phyloP scores from a whole-genome alignment of 2,888 invertebrate species.

The Hyposoter didymator region DNA sequence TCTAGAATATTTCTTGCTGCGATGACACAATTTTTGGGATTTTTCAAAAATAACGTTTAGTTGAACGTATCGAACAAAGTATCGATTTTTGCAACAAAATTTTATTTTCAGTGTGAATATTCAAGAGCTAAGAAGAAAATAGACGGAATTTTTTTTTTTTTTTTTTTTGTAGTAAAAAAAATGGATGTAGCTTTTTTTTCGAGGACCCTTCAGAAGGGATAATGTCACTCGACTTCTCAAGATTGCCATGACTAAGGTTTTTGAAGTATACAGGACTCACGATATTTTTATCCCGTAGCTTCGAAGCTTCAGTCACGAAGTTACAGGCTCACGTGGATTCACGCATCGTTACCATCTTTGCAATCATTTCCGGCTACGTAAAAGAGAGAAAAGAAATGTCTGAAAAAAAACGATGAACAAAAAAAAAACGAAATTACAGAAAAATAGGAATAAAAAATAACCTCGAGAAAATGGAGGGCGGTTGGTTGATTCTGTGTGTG shows the following conservation, averaged over 20 bases:
- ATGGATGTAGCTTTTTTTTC: background rate
- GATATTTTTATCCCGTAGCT: background rate
- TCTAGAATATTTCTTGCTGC: too few relatives aligned
- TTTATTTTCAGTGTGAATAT: too few relatives aligned
- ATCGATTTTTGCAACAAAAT: too few relatives aligned
- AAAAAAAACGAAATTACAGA: background rate
- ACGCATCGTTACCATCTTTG: slow-evolving; percentile 49
- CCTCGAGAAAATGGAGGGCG: slow-evolving; percentile 6
- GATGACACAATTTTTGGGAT: too few relatives aligned
- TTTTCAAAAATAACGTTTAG: too few relatives aligned
- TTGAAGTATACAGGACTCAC: background rate
- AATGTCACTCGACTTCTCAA: slow-evolving; percentile 22
- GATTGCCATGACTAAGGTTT: slow-evolving; percentile 37
- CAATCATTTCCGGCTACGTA: slow-evolving; percentile 51
- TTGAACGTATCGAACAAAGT: too few relatives aligned
- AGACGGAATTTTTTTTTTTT: too few relatives aligned
- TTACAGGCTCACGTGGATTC: slow-evolving; percentile 2
- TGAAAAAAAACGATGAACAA: background rate
- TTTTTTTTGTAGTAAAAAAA: background rate
- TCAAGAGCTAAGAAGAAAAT: too few relatives aligned
- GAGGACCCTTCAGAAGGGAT: slow-evolving; percentile 3
- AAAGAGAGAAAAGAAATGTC: slow-evolving; percentile 1
- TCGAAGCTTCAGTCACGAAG: slow-evolving; percentile 11
- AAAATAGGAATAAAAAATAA: slow-evolving; percentile 18
- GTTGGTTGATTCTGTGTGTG: slow-evolving; percentile 12